A percentile compares a stretch with the other conserved stretches of the same genome.
These are phyloP conservation scores for Meriones unguiculatus DNA, from an alignment of 2,113 vertebrate species.

Conservation along the genomic window DNA sequence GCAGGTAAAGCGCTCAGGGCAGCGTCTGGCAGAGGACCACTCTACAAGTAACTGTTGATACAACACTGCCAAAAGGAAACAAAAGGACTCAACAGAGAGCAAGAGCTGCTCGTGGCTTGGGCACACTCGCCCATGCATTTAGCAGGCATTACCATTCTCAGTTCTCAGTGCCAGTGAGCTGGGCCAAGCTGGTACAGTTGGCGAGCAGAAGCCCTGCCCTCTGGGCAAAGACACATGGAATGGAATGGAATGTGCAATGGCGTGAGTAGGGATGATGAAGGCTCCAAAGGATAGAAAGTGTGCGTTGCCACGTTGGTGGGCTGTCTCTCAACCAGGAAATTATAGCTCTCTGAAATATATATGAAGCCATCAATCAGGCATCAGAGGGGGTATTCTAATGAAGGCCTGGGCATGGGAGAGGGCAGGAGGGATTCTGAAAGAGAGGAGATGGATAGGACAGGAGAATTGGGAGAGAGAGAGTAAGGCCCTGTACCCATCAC, in stretches of 20 bases:
- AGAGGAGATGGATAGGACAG: background rate
- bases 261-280: background rate
- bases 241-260: background rate
- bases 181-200: background rate
- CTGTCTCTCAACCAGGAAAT: accelerated
- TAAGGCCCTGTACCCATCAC: accelerated
- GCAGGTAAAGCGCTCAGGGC: background rate
- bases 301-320: background rate
- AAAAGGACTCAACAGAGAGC: background rate
- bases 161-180: background rate
- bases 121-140: background rate
- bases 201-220: background rate
- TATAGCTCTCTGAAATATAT: background rate
- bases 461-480: background rate
- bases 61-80: background rate
- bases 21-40: background rate
- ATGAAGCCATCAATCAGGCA: background rate
- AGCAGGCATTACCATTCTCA: accelerated
- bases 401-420: background rate
- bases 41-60: background rate
- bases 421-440: background rate
- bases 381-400: background rate
- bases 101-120: accelerated
- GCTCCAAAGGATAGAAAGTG: background rate
- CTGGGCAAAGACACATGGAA: background rate